Evolutionary conservation across 2,113 vertebrate genomes (phyloP).

Genomic region (Panthera leo): DNA sequence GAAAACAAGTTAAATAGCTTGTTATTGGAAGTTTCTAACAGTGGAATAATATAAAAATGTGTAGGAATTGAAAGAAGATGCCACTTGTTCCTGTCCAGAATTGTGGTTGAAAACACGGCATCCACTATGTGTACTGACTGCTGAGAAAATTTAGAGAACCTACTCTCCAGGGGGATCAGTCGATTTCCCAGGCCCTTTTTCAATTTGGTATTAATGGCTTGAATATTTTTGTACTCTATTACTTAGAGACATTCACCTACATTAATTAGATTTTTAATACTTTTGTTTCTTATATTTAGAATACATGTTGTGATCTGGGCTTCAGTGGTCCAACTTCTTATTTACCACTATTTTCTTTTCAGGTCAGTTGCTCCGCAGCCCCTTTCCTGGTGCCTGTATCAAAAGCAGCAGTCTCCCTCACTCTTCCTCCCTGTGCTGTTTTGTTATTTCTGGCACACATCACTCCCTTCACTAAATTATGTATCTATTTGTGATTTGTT

Average conservation of each 20-base stretch:
- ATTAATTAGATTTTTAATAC: background rate
- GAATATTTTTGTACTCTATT: background rate
- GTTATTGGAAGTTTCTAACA: background rate
- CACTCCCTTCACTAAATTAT: background rate
- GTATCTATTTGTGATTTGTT: background rate
- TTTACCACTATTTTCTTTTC: background rate
- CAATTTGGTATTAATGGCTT: background rate
- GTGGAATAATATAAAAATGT: background rate
- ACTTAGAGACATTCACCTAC: background rate
- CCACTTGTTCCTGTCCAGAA: background rate
- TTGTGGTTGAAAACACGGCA: background rate
- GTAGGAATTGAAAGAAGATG: background rate
- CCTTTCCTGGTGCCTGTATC: background rate
- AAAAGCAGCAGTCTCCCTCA: fast-evolving
- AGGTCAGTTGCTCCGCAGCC: background rate
- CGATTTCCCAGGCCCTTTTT: background rate
- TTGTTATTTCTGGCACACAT: background rate
- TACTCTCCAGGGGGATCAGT: background rate
- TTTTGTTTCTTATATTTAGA: background rate
- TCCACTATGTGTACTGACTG: background rate
- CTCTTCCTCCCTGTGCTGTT: background rate
- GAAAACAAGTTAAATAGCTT: background rate
- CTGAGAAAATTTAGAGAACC: background rate
- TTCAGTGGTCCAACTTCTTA: background rate
- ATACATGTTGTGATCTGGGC: background rate